Percentiles rank a stretch among this genome's conserved stretches.
These are phyloP conservation scores for Lordiphosa stackelbergi DNA, from an alignment of 1,140 invertebrate genomes.

Conservation along the genomic window DNA sequence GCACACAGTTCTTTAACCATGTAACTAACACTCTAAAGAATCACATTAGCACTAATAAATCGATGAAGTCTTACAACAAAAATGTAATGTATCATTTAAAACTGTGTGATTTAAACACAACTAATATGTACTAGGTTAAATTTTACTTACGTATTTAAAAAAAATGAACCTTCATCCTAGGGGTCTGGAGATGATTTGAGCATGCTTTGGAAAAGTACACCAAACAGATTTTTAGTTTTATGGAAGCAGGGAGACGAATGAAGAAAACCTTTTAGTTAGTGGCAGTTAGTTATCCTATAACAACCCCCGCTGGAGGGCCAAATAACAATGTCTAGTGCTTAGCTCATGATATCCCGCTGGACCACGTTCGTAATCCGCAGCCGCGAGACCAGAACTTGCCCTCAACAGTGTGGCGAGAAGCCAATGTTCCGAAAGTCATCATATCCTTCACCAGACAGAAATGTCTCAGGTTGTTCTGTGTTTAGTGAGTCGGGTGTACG, in stretches of 20 bases:
- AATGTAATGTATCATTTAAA: too few species aligned
- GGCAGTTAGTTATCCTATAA: slow-evolving; percentile 77
- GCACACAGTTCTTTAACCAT: too few species aligned
- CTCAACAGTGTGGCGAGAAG: slow-evolving; percentile 91
- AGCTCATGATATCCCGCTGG: slow-evolving; percentile 94
- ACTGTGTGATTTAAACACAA: too few species aligned
- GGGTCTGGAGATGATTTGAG: slow-evolving; percentile 9
- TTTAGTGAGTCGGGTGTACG: slow-evolving; percentile 78
- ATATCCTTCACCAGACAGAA: slow-evolving; percentile 94
- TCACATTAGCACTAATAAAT: too few species aligned
- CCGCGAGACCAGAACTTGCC: slow-evolving; percentile 94
- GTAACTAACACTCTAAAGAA: too few species aligned
- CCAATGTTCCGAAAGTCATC: slow-evolving; percentile 96
- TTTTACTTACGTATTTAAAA: background rate
- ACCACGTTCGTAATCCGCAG: slow-evolving; percentile 97
- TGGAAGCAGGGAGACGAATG: background rate
- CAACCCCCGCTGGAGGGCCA: slow-evolving; percentile 89
- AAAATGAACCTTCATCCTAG: background rate
- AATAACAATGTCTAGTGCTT: slow-evolving; percentile 87
- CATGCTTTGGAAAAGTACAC: slow-evolving; percentile 8
- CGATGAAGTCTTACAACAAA: too few species aligned
- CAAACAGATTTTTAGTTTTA: too few species aligned
- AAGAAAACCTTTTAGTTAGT: too few species aligned
- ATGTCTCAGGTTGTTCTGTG: slow-evolving; percentile 82
- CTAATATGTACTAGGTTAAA: background rate